Base-by-base conservation (phyloP, 2,113 vertebrate species). In the Nesogale talazaci region DNA sequence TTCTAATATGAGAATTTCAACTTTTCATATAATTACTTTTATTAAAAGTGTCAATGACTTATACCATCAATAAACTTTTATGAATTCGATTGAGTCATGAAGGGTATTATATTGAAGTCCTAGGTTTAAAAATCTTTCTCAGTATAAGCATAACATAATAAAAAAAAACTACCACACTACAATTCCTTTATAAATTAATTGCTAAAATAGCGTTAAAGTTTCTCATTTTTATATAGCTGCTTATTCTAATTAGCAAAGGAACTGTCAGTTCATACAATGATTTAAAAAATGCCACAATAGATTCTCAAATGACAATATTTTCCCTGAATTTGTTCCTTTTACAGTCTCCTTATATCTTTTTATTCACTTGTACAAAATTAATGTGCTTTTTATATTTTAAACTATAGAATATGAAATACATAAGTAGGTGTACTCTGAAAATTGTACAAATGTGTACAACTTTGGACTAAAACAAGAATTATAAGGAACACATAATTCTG, bases 1-100 rank as follows among this genome's bases (percentile, higher is more conserved):
- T 67, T 90, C 6, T 74, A 88, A 89, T 52, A 89, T 42, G 90
- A 79, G 22, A 82, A 75, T 88, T 76, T 82, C 27, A 85, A 90
- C 16, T 92, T 91, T 90, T 57, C 89, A 72, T 77, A 63, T 94
- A 92, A 91, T 79, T 74, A 52, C 42, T 16, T 88, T 95, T 92
- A 76, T 34, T 86, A 65, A 92, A 91, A 86, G 65, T 86, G 34
- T 76, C 81, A 95, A 15, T 92, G 77, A 83, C 65, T 63, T 95
- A 0, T 93, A 61, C 25, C 92, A 42, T 78, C 63, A 90, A 27
- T 86, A 90, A 31, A 34, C 25, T 75, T 92, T 93, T 90, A 57
- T 69, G 57, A 92, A 92, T 76, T 89, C 46, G 70, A 83, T 40
- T 95, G 10, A 25, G 40, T 76, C 40, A 79, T 79, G 2, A 92